Conservation (phyloP, 2,888 invertebrate genomes). For the Erebia aethiops region DNA sequence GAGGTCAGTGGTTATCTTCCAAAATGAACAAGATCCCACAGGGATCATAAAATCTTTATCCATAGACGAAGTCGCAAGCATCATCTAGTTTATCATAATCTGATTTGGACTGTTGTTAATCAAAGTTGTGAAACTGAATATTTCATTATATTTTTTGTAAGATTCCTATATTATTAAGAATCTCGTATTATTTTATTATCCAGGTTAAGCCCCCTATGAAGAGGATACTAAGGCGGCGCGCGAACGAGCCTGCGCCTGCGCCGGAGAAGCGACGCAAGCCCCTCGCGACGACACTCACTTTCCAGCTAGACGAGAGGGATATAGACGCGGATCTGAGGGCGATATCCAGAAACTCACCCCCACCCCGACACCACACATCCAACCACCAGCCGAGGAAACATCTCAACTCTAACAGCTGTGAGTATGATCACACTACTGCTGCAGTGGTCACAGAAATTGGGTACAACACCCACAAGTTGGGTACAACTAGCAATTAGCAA, state of each 20-base stretch:
- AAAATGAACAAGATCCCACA: too few species aligned
- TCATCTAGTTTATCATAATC: too few species aligned
- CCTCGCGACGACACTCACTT: slow-evolving; percentile 92
- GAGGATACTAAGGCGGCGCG: slow-evolving; percentile 93
- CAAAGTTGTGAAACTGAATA: too few species aligned
- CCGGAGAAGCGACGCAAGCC: slow-evolving; percentile 94
- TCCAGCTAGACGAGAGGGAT: slow-evolving; percentile 93
- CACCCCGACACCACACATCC: slow-evolving; percentile 53
- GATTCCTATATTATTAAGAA: too few species aligned
- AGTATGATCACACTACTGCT: slow-evolving; percentile 41
- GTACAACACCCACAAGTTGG: too few species aligned
- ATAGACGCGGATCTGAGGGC: slow-evolving; percentile 93
- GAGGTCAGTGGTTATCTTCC: too few species aligned
- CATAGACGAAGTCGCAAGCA: too few species aligned
- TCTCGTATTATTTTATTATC: slow-evolving; percentile 7
- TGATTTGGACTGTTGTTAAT: too few species aligned
- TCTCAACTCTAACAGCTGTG: slow-evolving; percentile 63
- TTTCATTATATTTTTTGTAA: too few species aligned
- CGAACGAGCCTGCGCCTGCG: slow-evolving; percentile 96
- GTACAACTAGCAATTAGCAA: too few species aligned
- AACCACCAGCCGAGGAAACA: slow-evolving; percentile 72
- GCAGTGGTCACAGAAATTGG: too few species aligned
- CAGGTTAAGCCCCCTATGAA: slow-evolving; percentile 98
- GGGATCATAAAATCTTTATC: too few species aligned
- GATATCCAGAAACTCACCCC: slow-evolving; percentile 83